phyloP scores from a whole-genome alignment of 1,140 invertebrate genomes.

The Drosophila littoralis region DNA sequence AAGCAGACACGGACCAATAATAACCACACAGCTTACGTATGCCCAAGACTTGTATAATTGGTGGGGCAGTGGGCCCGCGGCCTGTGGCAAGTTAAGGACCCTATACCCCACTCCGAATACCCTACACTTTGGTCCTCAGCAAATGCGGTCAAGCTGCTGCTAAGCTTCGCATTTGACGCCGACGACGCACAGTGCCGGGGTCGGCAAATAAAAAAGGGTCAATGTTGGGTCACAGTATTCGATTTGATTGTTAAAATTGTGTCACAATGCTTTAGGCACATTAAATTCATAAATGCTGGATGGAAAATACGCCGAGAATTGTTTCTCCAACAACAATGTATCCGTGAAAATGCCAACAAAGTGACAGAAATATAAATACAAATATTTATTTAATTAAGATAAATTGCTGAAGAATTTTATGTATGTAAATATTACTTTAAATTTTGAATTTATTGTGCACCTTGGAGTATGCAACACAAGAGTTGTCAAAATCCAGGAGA shows the following conservation, averaged over 20 bases:
- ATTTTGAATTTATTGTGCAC: slow-evolving; percentile 10
- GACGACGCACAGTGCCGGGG: slow-evolving; percentile 18
- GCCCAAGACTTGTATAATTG: slow-evolving; percentile 37
- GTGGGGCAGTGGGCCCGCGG: slow-evolving; percentile 4
- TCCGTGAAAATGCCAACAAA: neutral
- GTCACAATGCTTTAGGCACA: slow-evolving; percentile 70
- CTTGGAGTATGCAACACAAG: slow-evolving; percentile 19
- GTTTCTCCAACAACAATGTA: too few species aligned
- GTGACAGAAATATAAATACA: neutral
- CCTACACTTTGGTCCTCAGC: neutral
- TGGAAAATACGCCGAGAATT: too few species aligned
- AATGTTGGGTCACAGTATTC: slow-evolving; percentile 29
- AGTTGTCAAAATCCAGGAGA: slow-evolving; percentile 6
- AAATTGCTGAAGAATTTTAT: too few species aligned
- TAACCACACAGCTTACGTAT: slow-evolving; percentile 56
- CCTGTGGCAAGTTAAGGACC: slow-evolving; percentile 5
- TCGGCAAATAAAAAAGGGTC: slow-evolving; percentile 60
- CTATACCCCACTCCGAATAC: neutral
- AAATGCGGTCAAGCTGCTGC: slow-evolving; percentile 52
- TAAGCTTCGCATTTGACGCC: slow-evolving; percentile 41
- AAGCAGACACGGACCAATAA: slow-evolving; percentile 43
- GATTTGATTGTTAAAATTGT: slow-evolving; percentile 65
- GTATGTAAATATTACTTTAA: too few species aligned
- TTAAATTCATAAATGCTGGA: slow-evolving; percentile 44
- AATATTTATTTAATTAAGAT: too few species aligned